Base-by-base conservation (phyloP, 2,797 vertebrate genomes). In the Scleropages formosus region DNA sequence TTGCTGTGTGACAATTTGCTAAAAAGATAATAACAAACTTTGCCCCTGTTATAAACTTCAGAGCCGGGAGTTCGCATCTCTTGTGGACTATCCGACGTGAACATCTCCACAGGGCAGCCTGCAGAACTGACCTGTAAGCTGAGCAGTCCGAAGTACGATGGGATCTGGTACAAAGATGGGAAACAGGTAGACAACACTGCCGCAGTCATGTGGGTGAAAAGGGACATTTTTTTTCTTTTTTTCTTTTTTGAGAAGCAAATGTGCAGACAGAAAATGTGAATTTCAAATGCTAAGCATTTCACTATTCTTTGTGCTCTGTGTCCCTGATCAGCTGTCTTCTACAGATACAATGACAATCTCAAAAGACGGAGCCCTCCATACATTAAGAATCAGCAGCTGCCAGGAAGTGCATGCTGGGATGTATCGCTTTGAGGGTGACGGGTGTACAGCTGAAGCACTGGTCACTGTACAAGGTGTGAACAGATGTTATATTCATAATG, bases 141-240 rank as follows among this genome's bases (percentile, higher is more conserved):
- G 81, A 92, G 85, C 85, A 90, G 80, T 22, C 87, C 93, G 6
- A 84, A 91, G 0, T 88, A 91, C 46, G 86, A 90, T 0, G 94
- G 94, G 44, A 46, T 27, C 78, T 96, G 95, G 95, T 94, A 91
- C 86, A 95, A 92, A 84, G 93, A 95, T 15, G 92, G 94, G 12
- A 87, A 89, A 59, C 89, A 96, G 94, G 96, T 97, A 27, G 31
- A 27, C 59, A 61, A 56, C 31, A 39, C 31, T 39, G 68, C 71
- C 49, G 53, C 15, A 39, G 0, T 1, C 59, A 61, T 61, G 12
- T 56, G 53, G 56, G 18, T 12, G 18, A 11, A 53, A 53, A 53
- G 53, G 56, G 18, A 18, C n/a, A 15, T 61, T 4, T 8, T 61
- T 9, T 10, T 58, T 39, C 31, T 39, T 39, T 2, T 39, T 31